These are phyloP conservation scores for Meda fulgida DNA, from an alignment of 2,797 vertebrate species.

Conservation along the genomic window DNA sequence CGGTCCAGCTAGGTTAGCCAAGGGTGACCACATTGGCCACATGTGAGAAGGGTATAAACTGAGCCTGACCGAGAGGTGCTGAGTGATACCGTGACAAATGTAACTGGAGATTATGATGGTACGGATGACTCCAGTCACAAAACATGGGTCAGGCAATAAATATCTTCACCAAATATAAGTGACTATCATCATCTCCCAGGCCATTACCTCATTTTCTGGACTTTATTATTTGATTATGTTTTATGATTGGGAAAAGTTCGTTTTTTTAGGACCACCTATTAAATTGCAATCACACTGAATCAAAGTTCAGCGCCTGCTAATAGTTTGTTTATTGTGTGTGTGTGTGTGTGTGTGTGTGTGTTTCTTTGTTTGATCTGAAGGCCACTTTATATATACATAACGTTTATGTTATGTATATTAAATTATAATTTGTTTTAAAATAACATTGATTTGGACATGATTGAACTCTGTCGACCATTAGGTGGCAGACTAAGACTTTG, in stretches of 20 bases:
- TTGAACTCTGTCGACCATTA: neutral
- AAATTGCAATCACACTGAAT: neutral
- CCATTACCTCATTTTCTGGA: conserved; percentile 31
- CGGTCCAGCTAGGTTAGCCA: conserved; percentile 53
- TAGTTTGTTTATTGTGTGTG: neutral
- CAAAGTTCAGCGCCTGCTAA: neutral
- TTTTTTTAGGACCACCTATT: neutral
- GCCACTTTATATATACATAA: neutral
- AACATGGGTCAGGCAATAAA: conserved; percentile 70
- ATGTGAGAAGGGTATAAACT: conserved; percentile 64
- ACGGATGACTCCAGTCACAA: conserved; percentile 71
- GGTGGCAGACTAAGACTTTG: conserved; percentile 23
- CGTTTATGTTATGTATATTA: no score
- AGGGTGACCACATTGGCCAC: conserved; percentile 50
- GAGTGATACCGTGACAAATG: conserved; percentile 75
- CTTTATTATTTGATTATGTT: neutral
- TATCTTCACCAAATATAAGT: conserved; percentile 63
- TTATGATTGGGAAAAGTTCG: neutral
- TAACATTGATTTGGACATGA: no score
- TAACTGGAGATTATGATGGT: conserved; percentile 62
- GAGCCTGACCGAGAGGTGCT: conserved; percentile 60
- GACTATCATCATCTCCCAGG: conserved; percentile 32
- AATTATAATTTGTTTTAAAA: no score
- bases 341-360: no score
- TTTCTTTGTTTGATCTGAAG: neutral